Evolutionary conservation across 37 sponge, comb jelly and placozoan species (phyloP).

Genomic region (Oscarella lobularis): DNA sequence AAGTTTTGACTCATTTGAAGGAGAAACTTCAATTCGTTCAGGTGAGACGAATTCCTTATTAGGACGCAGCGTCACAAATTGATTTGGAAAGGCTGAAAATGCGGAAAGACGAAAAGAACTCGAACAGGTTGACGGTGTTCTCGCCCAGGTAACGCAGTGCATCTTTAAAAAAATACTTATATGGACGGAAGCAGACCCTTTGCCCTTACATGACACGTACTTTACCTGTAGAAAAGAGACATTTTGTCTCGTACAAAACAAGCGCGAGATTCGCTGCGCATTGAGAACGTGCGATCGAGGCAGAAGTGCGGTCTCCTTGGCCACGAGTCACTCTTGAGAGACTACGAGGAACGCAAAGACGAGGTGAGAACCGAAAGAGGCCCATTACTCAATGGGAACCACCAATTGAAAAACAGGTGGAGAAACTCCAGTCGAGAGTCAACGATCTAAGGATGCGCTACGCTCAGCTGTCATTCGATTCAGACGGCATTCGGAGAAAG

Average conservation of each 20-base stretch:
- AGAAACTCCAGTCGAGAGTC: constrained; percentile 14
- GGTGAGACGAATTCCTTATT: constrained; percentile 22
- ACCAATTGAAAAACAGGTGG: too few relatives aligned
- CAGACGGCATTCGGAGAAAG: constrained; percentile 40
- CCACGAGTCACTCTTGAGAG: constrained; percentile 71
- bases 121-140: constrained; percentile 26
- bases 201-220: background rate
- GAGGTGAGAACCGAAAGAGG: constrained; percentile 13
- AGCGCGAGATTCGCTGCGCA: constrained; percentile 65
- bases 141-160: too few relatives aligned
- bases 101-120: constrained; percentile 21
- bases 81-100: constrained; percentile 71
- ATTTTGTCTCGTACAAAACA: constrained; percentile 79
- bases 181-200: too few relatives aligned
- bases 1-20: constrained; percentile 95
- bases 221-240: constrained; percentile 63
- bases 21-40: constrained; percentile 94
- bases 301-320: constrained; percentile 87
- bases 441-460: constrained; percentile 35
- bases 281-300: constrained; percentile 55
- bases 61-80: background rate
- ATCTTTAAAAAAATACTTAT: too few relatives aligned
- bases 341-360: constrained; percentile 74
- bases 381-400: too few relatives aligned
- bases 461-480: constrained; percentile 27